Conservation (phyloP, 2,113 vertebrate genomes). For the Hylia prasina region DNA sequence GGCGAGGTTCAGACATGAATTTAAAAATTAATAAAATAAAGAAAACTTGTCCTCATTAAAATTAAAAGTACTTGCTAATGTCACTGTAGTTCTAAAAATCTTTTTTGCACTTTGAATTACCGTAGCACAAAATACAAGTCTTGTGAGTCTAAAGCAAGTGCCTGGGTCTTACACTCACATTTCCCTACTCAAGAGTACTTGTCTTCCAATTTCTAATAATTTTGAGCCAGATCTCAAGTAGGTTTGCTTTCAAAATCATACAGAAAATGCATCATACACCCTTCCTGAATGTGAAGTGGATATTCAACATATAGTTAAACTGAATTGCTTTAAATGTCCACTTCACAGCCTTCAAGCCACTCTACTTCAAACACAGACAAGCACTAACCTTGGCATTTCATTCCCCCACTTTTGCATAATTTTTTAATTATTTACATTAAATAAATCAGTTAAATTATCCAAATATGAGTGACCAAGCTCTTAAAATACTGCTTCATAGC, state of each 20-base stretch:
- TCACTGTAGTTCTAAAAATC: background rate
- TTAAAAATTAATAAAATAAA: background rate
- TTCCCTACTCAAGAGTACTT: background rate
- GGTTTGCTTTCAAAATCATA: background rate
- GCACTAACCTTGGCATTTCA: background rate
- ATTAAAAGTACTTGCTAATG: background rate
- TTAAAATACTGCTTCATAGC: background rate
- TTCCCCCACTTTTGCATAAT: background rate
- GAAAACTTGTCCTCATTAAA: background rate
- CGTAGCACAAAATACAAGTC: background rate
- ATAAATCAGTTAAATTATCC: background rate
- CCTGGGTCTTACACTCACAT: background rate
- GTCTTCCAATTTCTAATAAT: background rate
- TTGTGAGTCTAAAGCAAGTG: background rate
- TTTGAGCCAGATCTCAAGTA: background rate
- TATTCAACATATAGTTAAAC: background rate
- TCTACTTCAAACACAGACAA: background rate
- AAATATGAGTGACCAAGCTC: background rate
- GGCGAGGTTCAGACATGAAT: background rate
- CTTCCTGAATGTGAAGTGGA: background rate
- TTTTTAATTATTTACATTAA: background rate
- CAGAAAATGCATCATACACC: background rate
- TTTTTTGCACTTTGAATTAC: background rate
- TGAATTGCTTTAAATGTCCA: background rate
- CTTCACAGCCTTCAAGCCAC: background rate